Base-by-base conservation (phyloP, 2,113 vertebrate genomes). In the Chionodraco myersi region DNA sequence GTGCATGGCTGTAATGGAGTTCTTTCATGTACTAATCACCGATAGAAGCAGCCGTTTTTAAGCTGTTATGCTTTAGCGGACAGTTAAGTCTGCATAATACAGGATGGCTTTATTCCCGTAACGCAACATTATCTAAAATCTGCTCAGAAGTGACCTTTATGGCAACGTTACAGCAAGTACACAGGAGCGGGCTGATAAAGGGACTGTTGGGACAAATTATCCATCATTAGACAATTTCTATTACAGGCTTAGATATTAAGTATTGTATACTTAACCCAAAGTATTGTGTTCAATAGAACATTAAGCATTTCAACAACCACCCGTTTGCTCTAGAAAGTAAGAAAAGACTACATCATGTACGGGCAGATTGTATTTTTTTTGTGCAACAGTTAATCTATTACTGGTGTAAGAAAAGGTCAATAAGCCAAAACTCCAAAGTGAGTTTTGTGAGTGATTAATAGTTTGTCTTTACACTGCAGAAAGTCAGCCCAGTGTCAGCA, bases 41-140 rank as follows among this genome's bases (percentile, higher is more conserved):
- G 1, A 9, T 54, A 36, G 48, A 72, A 64, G n/a, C 12, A 8
- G 41, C 9, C 34, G 44, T 21, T 67, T 64, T 79, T 14, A 36
- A 66, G 36, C 13, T 62, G 59, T 60, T 21, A 59, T 44, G 34
- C 63, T 65, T 66, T 14, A 54, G 49, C 60, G 48, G 44, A 36
- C 34, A 15, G 58, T 76, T 77, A 51, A 56, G 52, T 79, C 49
- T 18, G 30, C 61, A 54, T 18, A 60, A 60, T 36, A 53, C 21
- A 47, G 21, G 5, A 15, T 3, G 49, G 11, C 53, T 85, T 77
- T 23, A 60, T 48, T 77, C 70, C 63, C 68, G 62, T 70, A 71
- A 80, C 77, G 63, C 45, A 75, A 69, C 21, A 78, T 77, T 69
- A 75, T 63, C 15, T 59, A 41, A 14, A 69, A 45, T 73, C 54